A percentile compares a stretch with the other conserved stretches of the same genome.
Conservation (phyloP, 2,797 vertebrate genomes). For the Ambastaia sidthimunki region DNA sequence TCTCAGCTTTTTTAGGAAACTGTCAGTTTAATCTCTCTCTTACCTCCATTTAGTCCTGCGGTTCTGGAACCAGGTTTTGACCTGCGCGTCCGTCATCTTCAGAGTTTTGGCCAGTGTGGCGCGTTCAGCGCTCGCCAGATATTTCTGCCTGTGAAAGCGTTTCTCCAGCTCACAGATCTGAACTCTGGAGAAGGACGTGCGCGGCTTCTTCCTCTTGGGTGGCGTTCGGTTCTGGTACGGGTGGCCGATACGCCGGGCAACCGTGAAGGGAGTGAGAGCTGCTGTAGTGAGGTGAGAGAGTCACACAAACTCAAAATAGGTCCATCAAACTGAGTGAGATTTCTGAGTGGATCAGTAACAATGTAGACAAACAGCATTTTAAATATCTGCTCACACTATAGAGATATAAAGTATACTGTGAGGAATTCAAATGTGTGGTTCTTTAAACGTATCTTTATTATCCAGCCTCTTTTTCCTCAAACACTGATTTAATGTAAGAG, state of each 20-base stretch:
- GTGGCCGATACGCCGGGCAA: constrained; percentile 96
- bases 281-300: no score
- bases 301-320: no score
- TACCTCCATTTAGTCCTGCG: constrained; percentile 97
- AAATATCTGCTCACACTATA: not conserved
- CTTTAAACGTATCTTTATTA: not conserved
- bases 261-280: constrained; percentile 94
- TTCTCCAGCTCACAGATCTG: constrained; percentile 99
- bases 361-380: no score
- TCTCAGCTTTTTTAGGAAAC: no score
- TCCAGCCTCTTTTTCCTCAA: not conserved
- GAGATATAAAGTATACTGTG: no score
- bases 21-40: no score
- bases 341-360: no score
- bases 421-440: not conserved
- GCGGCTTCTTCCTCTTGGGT: constrained; percentile 96
- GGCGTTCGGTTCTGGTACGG: constrained; percentile 98
- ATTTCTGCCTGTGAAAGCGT: constrained; percentile 95
- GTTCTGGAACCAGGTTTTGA: constrained; percentile 99
- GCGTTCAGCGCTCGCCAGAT: constrained; percentile 92
- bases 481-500: not conserved
- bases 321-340: not conserved
- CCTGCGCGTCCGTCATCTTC: constrained; percentile 99
- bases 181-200: constrained; percentile 94
- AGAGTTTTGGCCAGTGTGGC: constrained; percentile 93